Evolutionary conservation across 2,888 invertebrate species (phyloP).

Genomic region (Vesta saturnalis): DNA sequence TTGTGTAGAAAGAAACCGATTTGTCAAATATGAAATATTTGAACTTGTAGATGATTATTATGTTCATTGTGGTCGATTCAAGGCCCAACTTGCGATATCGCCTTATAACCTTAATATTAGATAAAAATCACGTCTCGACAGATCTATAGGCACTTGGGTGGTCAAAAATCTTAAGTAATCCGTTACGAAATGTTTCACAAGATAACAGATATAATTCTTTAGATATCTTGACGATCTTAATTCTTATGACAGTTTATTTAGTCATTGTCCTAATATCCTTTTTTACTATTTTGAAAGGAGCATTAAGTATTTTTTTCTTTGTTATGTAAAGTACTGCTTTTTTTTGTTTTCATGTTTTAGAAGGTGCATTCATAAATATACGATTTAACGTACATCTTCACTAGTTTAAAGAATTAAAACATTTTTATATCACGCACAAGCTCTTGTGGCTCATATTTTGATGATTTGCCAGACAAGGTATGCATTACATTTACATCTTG

Average conservation of each 20-base stretch:
- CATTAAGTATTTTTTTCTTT: not conserved
- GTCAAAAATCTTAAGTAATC: conserved; percentile 13
- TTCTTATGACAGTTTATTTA: not conserved
- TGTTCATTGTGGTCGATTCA: not conserved
- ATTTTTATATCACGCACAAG: too few relatives aligned
- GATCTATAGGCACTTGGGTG: conserved; percentile 4
- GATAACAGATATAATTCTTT: conserved; percentile 3
- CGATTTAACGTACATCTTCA: too few relatives aligned
- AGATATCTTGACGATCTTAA: conserved; percentile 6
- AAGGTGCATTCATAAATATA: too few relatives aligned
- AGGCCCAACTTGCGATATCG: not conserved
- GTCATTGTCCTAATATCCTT: not conserved
- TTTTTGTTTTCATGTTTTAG: too few relatives aligned
- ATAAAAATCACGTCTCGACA: conserved; percentile 12
- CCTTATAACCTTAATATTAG: not conserved
- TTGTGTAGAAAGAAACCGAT: conserved; percentile 1
- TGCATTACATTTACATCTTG: too few relatives aligned
- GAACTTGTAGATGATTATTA: conserved; percentile 1
- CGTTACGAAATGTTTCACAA: not conserved
- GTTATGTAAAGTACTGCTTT: too few relatives aligned
- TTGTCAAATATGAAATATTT: conserved; percentile 10
- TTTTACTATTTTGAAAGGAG: not conserved
- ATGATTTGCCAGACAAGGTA: too few relatives aligned
- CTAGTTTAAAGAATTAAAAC: too few relatives aligned
- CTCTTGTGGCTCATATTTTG: too few relatives aligned